These are phyloP conservation scores for Dolichomitus sp. DNA, from an alignment of 2,888 invertebrate genomes.

Conservation along the genomic window DNA sequence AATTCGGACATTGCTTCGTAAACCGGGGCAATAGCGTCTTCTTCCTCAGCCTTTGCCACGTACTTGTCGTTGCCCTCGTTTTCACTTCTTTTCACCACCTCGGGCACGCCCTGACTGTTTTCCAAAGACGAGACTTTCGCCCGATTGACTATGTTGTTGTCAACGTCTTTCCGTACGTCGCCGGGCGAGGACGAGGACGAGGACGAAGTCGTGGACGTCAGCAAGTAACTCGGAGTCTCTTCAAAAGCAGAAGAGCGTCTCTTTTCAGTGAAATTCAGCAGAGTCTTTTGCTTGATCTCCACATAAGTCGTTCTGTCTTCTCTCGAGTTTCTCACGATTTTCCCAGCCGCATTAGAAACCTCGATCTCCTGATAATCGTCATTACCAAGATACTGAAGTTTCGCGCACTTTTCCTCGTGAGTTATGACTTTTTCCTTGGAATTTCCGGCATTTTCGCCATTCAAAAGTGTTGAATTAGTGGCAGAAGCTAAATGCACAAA, in stretches of 20 bases:
- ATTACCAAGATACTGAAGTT: conserved; percentile 43
- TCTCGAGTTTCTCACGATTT: conserved; percentile 35
- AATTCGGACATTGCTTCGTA: conserved; percentile 70
- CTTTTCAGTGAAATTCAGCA: conserved; percentile 31
- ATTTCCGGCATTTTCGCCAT: conserved; percentile 40
- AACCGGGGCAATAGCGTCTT: conserved; percentile 47
- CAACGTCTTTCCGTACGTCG: conserved; percentile 16
- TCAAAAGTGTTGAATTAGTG: conserved; percentile 73
- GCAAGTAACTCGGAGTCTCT: background rate
- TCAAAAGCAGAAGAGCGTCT: conserved; percentile 29
- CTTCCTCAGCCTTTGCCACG: conserved; percentile 30
- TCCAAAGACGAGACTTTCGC: conserved; percentile 71
- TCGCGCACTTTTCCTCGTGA: conserved; percentile 78
- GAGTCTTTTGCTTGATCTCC: conserved; percentile 20
- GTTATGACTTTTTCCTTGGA: conserved; percentile 72
- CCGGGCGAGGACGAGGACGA: conserved; percentile 16
- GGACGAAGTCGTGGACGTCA: conserved; percentile 19
- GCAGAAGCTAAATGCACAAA: conserved; percentile 83
- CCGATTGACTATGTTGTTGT: conserved; percentile 16
- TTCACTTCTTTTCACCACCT: conserved; percentile 73
- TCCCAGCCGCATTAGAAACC: conserved; percentile 22
- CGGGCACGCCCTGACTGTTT: conserved; percentile 64
- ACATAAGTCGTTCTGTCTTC: conserved; percentile 33
- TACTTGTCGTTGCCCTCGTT: conserved; percentile 69
- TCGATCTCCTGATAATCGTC: conserved; percentile 14